A percentile compares a stretch with the other conserved stretches of the same genome.
phyloP scores from a whole-genome alignment of 2,113 vertebrate species.

The Mixornis gularis region DNA sequence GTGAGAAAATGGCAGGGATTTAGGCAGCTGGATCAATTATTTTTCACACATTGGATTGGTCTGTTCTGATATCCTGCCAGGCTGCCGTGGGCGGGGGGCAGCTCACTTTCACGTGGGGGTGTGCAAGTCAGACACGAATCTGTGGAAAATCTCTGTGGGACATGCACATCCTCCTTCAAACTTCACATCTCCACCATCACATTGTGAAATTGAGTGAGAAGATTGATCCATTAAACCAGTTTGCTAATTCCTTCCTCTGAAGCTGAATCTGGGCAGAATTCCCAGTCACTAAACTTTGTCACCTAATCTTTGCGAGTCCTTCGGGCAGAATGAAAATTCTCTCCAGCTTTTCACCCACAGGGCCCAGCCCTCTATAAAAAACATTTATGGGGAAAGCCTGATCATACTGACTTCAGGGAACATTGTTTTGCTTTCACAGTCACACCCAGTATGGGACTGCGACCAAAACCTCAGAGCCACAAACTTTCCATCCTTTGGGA shows the following conservation, averaged over 20 bases:
- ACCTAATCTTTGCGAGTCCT: not conserved
- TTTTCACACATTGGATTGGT: not conserved
- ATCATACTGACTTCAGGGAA: not conserved
- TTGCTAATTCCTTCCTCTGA: not conserved
- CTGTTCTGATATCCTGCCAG: not conserved
- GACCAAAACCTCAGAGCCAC: not conserved
- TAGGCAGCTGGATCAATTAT: not conserved
- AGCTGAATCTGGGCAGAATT: not conserved
- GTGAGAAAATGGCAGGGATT: not conserved
- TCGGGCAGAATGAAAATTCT: constrained; percentile 10
- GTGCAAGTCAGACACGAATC: not conserved
- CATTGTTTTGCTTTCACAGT: constrained; percentile 8
- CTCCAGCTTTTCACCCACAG: not conserved
- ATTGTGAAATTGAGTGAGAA: not conserved
- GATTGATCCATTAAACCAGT: not conserved
- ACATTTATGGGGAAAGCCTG: not conserved
- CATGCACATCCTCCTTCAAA: not conserved
- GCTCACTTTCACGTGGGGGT: not conserved
- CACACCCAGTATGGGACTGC: not conserved
- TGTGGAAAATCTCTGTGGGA: not conserved
- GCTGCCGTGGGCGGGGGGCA: not conserved
- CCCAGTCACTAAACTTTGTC: constrained; percentile 13
- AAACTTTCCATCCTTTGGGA: not conserved
- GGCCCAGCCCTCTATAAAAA: constrained; percentile 23
- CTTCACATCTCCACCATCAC: not conserved